Conservation (phyloP, 2,797 vertebrate genomes). For the Catamblyrhynchus diadema region DNA sequence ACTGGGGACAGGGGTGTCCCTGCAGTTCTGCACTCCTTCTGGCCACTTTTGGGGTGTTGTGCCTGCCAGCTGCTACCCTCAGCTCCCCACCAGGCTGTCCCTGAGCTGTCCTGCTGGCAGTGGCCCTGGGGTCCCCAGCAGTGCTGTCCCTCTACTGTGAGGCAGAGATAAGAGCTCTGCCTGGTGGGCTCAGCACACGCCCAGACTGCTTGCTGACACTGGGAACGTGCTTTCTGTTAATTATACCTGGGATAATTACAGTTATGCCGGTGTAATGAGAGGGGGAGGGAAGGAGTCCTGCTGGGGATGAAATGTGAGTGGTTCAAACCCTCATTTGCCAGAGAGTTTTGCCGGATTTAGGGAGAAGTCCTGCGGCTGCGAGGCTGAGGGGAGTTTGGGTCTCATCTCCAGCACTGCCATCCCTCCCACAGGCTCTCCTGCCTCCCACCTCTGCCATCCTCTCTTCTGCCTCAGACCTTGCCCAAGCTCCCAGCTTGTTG, state of each 20-base stretch:
- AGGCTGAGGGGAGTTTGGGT: neutral
- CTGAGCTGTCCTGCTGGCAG: rapidly evolving
- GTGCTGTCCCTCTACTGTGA: neutral
- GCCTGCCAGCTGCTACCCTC: neutral
- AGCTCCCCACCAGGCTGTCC: neutral
- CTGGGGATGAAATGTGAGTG: neutral
- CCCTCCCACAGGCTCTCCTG: neutral
- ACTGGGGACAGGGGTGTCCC: neutral
- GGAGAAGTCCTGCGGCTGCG: neutral
- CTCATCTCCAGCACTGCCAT: neutral
- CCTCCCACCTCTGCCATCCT: neutral
- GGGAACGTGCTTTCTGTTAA: constrained; percentile 5
- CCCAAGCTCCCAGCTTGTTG: neutral
- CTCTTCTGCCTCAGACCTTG: neutral
- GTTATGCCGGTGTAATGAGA: neutral
- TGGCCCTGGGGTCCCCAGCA: neutral
- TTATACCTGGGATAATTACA: constrained; percentile 32
- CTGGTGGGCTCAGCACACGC: neutral
- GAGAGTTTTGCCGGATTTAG: neutral
- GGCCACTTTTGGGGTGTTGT: neutral
- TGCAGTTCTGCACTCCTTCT: neutral
- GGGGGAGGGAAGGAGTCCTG: neutral
- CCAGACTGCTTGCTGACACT: constrained; percentile 1
- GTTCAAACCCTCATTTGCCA: neutral
- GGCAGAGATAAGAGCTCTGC: neutral